Evolutionary conservation across 2,797 vertebrate genomes (phyloP).

Genomic region (Naso thynnoides): DNA sequence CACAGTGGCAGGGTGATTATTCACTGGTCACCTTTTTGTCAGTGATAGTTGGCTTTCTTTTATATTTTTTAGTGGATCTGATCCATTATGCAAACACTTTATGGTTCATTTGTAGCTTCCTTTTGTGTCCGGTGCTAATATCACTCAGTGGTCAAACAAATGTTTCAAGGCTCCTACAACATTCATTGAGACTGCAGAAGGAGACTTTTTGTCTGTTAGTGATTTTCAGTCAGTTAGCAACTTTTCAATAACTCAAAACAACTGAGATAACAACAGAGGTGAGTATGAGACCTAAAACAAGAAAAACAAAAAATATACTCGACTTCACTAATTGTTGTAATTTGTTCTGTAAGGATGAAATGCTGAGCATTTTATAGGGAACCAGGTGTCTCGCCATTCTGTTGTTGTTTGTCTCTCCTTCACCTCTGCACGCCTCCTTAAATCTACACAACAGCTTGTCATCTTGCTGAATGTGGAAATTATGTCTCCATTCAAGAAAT

Average conservation of each 20-base stretch:
- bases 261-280: not conserved
- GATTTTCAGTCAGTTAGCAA: not conserved
- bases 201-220: not conserved
- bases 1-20: not conserved
- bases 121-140: not conserved
- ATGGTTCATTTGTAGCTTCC: not conserved
- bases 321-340: not conserved
- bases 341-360: not conserved
- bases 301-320: not conserved
- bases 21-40: not conserved
- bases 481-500: not conserved
- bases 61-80: not conserved
- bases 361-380: not conserved
- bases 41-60: not conserved
- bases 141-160: not conserved
- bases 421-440: not conserved
- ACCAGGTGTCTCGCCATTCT: not conserved
- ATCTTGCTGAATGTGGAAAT: not conserved
- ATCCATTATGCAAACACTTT: constrained; percentile 11
- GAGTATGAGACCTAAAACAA: not conserved
- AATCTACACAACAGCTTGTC: constrained; percentile 22
- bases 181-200: not conserved
- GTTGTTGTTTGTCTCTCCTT: not conserved
- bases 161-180: not conserved
- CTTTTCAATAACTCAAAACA: not conserved